These are phyloP conservation scores for Chaetura pelagica DNA, from an alignment of 2,113 vertebrate genomes.

Conservation along the genomic window DNA sequence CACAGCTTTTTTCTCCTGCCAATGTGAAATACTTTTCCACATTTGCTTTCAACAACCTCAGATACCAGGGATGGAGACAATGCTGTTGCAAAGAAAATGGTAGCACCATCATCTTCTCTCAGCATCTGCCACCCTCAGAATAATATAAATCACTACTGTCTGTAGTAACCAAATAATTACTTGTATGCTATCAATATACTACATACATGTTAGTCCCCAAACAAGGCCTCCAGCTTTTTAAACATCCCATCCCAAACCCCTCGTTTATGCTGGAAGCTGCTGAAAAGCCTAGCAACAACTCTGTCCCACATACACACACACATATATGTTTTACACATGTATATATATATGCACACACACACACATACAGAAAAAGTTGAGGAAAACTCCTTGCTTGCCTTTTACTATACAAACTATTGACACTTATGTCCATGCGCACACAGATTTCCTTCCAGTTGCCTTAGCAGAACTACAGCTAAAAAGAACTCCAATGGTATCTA, in stretches of 20 bases:
- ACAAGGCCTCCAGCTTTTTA: background rate
- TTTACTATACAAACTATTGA: background rate
- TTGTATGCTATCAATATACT: background rate
- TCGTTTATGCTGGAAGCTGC: background rate
- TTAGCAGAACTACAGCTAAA: background rate
- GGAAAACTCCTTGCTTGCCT: background rate
- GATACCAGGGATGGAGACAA: background rate
- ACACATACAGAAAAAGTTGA: background rate
- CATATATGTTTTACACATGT: background rate
- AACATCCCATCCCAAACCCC: fast-evolving
- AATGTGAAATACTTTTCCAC: background rate
- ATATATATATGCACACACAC: fast-evolving
- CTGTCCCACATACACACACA: background rate
- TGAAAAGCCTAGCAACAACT: background rate
- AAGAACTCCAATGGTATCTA: background rate
- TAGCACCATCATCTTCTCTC: background rate
- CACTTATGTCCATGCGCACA: background rate
- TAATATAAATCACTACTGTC: background rate
- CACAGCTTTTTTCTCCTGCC: background rate
- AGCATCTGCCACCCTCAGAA: background rate
- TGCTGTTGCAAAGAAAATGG: background rate
- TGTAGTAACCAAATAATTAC: background rate
- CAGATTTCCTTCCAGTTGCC: background rate
- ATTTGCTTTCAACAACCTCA: background rate
- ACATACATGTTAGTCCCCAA: background rate